Evolutionary conservation across 2,113 vertebrate species (phyloP).

Genomic region (Propithecus coquereli): DNA sequence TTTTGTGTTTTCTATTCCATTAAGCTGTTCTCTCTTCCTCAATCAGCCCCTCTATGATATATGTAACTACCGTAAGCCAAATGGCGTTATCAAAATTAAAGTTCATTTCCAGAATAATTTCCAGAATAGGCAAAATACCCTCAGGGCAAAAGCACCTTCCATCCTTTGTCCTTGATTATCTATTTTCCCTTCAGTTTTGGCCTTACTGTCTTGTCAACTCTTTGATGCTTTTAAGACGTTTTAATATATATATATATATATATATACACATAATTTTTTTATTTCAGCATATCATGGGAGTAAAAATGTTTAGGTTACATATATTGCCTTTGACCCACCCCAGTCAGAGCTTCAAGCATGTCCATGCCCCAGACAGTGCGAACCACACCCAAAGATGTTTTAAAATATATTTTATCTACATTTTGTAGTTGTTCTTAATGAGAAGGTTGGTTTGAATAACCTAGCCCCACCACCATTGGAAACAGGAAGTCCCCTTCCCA

Average conservation of each 20-base stretch:
- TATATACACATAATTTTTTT: no score
- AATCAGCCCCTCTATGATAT: background rate
- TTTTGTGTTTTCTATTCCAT: background rate
- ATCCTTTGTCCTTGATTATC: background rate
- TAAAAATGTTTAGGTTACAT: no score
- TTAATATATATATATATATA: background rate
- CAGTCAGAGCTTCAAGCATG: no score
- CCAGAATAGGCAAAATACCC: background rate
- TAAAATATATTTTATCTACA: background rate
- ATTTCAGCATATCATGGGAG: no score
- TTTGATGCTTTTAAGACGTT: background rate
- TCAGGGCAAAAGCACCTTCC: background rate
- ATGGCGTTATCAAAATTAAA: background rate
- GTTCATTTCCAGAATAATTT: conserved; percentile 3
- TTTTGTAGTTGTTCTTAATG: background rate
- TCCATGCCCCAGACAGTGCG: no score
- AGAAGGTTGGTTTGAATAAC: background rate
- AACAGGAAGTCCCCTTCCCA: background rate
- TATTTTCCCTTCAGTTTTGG: background rate
- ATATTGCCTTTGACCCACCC: no score
- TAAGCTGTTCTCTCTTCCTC: background rate
- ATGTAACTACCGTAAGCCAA: background rate
- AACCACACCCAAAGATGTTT: background rate
- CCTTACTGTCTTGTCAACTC: background rate
- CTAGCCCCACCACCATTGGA: background rate